Base-by-base conservation (phyloP, 2,113 vertebrate genomes). In the Thamnaconus septentrionalis region DNA sequence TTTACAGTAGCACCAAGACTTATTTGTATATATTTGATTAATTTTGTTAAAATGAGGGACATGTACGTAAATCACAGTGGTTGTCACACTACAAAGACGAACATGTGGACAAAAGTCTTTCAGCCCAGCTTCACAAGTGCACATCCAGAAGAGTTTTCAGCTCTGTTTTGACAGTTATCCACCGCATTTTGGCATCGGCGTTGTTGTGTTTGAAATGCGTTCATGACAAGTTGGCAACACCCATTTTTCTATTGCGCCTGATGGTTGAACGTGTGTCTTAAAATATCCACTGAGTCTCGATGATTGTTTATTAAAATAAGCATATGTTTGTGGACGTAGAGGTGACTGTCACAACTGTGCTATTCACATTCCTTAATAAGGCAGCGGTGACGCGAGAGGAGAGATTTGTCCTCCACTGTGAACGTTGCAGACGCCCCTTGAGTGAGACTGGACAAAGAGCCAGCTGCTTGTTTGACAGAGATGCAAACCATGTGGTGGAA, bases 191-290 rank as follows among this genome's bases (percentile, higher is more conserved):
- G 43, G 48, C 53, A 43, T 78, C 63, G 66, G 5, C 41, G 41
- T 69, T 44, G 72, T 74, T 82, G 57, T 67, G 52, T 78, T 75
- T 81, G 75, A 79, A 85, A 76, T 76, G 63, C 60, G 44, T 57
- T 64, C 64, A 52, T 45, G 52, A 64, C 58, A 76, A 69, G 57
- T 71, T 81, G 73, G 74, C 75, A 84, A 54, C 56, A 65, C 48
- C 44, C 12, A 66, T 78, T 79, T 81, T 75, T 41, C 61, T 67
- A 74, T 77, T 73, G 60, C 56, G 69, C 64, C 66, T 81, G 59
- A 81, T 81, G 77, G 64, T 74, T 69, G 61, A 61, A 79, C 83
- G 62, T 56, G 67, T 75, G 76, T 53, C 64, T 76, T 83, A 80
- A 71, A 78, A 66, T 5, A 51, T 31, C 72, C 39, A 58, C 55